Base-by-base conservation (phyloP, 2,888 invertebrate species). In the Laothoe populi region DNA sequence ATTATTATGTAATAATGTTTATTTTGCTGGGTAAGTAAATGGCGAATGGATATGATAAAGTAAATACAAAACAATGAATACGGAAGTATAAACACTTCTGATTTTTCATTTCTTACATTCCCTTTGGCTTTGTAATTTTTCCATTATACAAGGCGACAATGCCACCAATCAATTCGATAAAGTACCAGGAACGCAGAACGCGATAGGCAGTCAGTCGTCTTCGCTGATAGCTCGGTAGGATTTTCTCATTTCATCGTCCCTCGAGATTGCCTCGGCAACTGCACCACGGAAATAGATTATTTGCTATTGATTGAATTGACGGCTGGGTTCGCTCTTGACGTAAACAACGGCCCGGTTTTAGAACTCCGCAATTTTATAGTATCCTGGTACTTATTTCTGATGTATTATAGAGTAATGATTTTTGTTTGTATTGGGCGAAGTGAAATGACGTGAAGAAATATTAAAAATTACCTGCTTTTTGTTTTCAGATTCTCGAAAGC, bases 201-300 rank as follows among this genome's bases (percentile, higher is more conserved):
- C 57, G 65, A 59, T 64, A 64, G 64, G 69, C 66, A 74, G 73
- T 67, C 66, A 74, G 73, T 68, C 66, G 73, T 67, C 65, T 70
- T 66, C 61, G 60, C 49, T 66, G 72, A 76, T 76, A 71, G 73
- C 73, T 74, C 65, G 62, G 71, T 75, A 73, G 71, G 72, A 79
- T 81, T 83, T 82, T 83, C 83, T 82, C 81, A 83, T 83, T 83
- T 82, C 75, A 70, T 61, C 74, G 75, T 77, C 77, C 78, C 78
- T 58, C 64, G 83, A 82, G 84, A 86, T 81, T 81, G 83, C 79
- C 68, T 78, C 72, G 72, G 72, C 77, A 74, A 81, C 75, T 81
- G 83, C 82, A 85, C 70, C 78, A 69, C 81, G 79, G 83, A 86
- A 86, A 87, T 84, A 84, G 84, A 86, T 84, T 84, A 84, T 84